Evolutionary conservation across 2,888 invertebrate genomes (phyloP), one percentile per base, ranked within the genome.

Genomic region (Hartigia nigra): DNA sequence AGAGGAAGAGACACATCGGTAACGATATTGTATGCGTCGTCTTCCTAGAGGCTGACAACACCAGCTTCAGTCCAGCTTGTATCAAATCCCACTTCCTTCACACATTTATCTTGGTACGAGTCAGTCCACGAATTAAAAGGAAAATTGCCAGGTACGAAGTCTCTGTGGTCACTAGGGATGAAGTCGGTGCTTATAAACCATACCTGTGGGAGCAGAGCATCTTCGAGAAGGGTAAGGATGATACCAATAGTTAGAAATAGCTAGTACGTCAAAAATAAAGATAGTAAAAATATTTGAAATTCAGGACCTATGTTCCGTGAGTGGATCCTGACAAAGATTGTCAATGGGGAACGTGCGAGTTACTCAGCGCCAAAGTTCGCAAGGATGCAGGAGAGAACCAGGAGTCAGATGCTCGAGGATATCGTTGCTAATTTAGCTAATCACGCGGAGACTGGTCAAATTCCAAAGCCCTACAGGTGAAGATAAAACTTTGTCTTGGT

Each of bases 11-110:
- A 23, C 98, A 98, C 91, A 98, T 98, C 83, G 98, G 98, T 83
- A 98, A 98, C 92, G 98, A 98, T 91, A 98, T 98, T 82, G 98
- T 98, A 12, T 98, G 98, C 90, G 98, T 98, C 74, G 98, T 98
- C 37, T 98, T 98, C 90, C 93, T 98, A 78, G 98, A 98, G 92
- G 97, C 97, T 32, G 97, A 98, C 91, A 97, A 97, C 90, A 98
- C 98, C 23, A 95, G 95, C 70, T 98, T 98, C 92, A 97, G 97
- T 82, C 98, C 98, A 37, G 96, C 97, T 81, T 98, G 98, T 91
- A 98, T 98, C 90, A 98, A 98, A 92, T 97, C 97, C 84, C 98
- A 98, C 92, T 98, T 98, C 92, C 94, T 98, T 85, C 98, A 98
- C 90, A 98, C 98, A 31, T 98, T 98, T 92, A 98, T 98, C 90